These are phyloP conservation scores for Ctenodactylus gundi DNA, from an alignment of 2,113 vertebrate genomes.

Conservation along the genomic window DNA sequence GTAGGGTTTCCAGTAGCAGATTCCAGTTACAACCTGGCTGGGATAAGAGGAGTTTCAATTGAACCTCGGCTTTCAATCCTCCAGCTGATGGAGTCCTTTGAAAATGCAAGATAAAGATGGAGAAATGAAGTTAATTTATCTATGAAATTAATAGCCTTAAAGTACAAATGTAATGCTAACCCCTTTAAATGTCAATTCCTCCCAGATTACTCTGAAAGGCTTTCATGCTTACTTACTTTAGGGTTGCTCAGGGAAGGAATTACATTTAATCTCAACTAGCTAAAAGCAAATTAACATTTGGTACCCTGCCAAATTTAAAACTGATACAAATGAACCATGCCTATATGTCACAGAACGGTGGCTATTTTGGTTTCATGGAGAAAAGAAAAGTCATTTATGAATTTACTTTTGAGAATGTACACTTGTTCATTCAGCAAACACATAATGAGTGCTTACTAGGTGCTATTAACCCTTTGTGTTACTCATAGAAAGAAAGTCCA, in stretches of 20 bases:
- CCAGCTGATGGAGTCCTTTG: constrained; percentile 87
- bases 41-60: constrained; percentile 92
- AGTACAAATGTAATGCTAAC: constrained; percentile 84
- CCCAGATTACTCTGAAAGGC: constrained; percentile 86
- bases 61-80: constrained; percentile 86
- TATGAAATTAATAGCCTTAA: constrained; percentile 86
- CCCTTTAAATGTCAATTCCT: constrained; percentile 88
- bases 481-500: neutral
- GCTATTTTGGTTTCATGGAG: constrained; percentile 85
- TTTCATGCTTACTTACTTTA: constrained; percentile 89
- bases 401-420: constrained; percentile 67
- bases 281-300: constrained; percentile 94
- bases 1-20: constrained; percentile 90
- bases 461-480: constrained; percentile 21
- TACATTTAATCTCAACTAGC: constrained; percentile 91
- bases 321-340: constrained; percentile 88
- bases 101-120: constrained; percentile 85
- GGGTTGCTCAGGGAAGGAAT: constrained; percentile 89
- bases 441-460: constrained; percentile 14
- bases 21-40: constrained; percentile 91
- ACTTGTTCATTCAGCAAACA: constrained; percentile 36
- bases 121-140: constrained; percentile 84
- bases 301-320: constrained; percentile 90
- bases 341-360: constrained; percentile 78
- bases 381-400: constrained; percentile 73